Evolutionary conservation across 2,797 vertebrate species (phyloP), one percentile per base, ranked within the genome.

Genomic region (Karalla daura): DNA sequence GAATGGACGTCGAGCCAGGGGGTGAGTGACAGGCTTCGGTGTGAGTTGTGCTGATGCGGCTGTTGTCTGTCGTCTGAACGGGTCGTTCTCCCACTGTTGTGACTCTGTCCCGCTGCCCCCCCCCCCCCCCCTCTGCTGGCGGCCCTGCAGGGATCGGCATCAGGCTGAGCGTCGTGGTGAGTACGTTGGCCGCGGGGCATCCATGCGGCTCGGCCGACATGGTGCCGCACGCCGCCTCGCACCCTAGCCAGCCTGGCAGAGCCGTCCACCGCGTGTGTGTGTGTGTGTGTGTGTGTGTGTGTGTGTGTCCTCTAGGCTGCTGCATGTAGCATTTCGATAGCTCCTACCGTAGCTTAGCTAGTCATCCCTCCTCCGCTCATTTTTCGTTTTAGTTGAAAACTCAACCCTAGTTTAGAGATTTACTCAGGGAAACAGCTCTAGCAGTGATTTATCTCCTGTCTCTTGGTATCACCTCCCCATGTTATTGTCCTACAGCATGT

Each of bases 131-230:
- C 70, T 76, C 66, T 90, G 75, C 70, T 62, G 76, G 72, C 67
- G 80, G 32, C 60, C 74, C 83, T 62, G 75, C 86, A 90, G 91
- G 87, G 75, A 81, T 90, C 70, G 77, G 88, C 75, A 85, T 91
- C 79, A 87, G 86, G 77, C 80, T 88, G 81, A 82, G 80, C 59
- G 60, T 80, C 30, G 64, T 74, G 91, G 91, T 92, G 39, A 93
- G 90, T 93, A 78, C 36, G 47, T 60, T 52, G 78, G 81, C 74
- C 50, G 67, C 2, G 58, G 56, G 61, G 74, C 66, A 66, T 78
- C 59, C 36, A 64, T 75, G 59, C 80, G 71, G 68, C 78, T 60
- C n/a, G 79, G 76, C 46, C 30, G 45, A 86, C 74, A 76, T 73
- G 78, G 62, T 75, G 70, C 72, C 63, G 0, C 7, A 15, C 4